phyloP scores from a whole-genome alignment of 2,797 vertebrate species.

The Sciaenops ocellatus region DNA sequence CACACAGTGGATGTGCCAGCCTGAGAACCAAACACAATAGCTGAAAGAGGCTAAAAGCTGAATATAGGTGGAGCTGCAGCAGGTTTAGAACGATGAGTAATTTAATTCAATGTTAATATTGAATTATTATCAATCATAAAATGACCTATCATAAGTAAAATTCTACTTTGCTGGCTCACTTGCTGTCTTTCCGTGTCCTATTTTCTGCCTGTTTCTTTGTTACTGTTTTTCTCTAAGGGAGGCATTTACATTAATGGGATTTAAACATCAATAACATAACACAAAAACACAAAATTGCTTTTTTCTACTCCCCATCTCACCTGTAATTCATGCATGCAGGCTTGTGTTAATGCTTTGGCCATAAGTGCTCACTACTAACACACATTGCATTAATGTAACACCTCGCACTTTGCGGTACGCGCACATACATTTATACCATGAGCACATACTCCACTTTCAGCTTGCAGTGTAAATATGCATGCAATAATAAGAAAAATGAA shows the following conservation, averaged over 20 bases:
- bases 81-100: background rate
- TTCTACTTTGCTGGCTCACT: background rate
- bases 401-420: background rate
- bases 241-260: conserved; percentile 4
- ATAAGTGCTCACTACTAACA: background rate
- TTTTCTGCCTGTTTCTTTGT: no score
- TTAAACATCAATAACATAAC: background rate
- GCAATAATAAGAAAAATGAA: conserved; percentile 29
- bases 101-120: background rate
- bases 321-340: background rate
- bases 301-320: background rate
- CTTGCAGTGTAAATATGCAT: conserved; percentile 25
- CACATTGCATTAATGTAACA: background rate
- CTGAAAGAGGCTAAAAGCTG: background rate
- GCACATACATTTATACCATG: background rate
- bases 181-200: no score
- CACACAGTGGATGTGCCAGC: background rate
- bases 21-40: background rate
- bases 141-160: no score
- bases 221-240: background rate
- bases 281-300: background rate
- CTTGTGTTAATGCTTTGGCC: background rate
- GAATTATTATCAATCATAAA: background rate
- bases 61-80: background rate
- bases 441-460: background rate